phyloP scores from a whole-genome alignment of 2,113 vertebrate genomes.

The Oryzias celebensis region DNA sequence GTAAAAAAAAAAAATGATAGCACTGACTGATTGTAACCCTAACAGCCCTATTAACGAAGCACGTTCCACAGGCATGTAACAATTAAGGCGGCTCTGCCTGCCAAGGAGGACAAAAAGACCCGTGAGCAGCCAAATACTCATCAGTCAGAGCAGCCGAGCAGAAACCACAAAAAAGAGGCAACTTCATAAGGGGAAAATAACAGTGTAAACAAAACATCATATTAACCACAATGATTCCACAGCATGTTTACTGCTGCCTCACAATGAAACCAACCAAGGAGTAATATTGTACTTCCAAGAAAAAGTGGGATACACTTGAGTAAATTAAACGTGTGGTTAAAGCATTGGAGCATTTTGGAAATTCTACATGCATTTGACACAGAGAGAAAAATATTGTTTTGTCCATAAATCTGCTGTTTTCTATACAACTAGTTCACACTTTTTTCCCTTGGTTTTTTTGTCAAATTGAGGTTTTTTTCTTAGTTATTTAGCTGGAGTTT shows the following conservation, averaged over 20 bases:
- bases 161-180: constrained; percentile 32
- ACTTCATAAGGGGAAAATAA: constrained; percentile 33
- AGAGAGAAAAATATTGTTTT: constrained; percentile 12
- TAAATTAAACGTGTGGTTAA: constrained; percentile 7
- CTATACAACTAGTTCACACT: no score
- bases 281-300: constrained; percentile 7
- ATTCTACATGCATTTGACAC: constrained; percentile 16
- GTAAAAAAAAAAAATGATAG: constrained; percentile 9
- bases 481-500: no score
- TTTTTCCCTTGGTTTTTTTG: no score
- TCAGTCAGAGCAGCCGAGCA: constrained; percentile 48
- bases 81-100: constrained; percentile 50
- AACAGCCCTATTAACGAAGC: constrained; percentile 51
- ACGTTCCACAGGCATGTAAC: constrained; percentile 55
- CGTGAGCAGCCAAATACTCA: constrained; percentile 45
- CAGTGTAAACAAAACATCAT: constrained; percentile 16
- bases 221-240: constrained; percentile 23
- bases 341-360: neutral
- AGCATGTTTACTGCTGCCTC: constrained; percentile 7
- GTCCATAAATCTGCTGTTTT: no score
- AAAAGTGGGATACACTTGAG: constrained; percentile 16
- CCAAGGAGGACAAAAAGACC: constrained; percentile 49
- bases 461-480: no score
- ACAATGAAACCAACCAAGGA: neutral
- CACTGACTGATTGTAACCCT: constrained; percentile 36